These are phyloP conservation scores for Peromyscus aztecus DNA, from an alignment of 2,797 vertebrate genomes.

Conservation along the genomic window DNA sequence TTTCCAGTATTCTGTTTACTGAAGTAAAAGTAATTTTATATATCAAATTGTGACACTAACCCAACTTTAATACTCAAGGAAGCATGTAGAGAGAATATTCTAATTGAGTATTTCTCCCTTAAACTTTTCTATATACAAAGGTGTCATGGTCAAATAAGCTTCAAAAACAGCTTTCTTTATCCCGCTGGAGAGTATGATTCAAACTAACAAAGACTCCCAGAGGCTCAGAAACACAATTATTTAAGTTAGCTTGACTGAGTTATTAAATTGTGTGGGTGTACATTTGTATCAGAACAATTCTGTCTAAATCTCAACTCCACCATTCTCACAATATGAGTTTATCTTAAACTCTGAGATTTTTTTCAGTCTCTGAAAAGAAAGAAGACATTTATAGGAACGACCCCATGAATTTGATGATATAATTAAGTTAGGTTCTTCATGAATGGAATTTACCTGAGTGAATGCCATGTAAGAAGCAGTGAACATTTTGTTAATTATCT, in stretches of 20 bases:
- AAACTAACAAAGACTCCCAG: not conserved
- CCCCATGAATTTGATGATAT: not conserved
- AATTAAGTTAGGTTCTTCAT: not conserved
- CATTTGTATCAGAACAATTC: not conserved
- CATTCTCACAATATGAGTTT: not conserved
- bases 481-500: not conserved
- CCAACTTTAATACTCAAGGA: not conserved
- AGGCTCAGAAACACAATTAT: not conserved
- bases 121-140: not conserved
- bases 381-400: not conserved
- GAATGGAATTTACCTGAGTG: not conserved
- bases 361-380: not conserved
- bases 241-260: not conserved
- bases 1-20: not conserved
- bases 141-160: not conserved
- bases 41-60: not conserved
- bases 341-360: not conserved
- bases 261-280: not conserved
- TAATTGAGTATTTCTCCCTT: too few relatives aligned
- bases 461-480: not conserved
- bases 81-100: not conserved
- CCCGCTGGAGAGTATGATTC: not conserved
- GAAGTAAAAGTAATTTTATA: not conserved
- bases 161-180: not conserved
- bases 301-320: too few relatives aligned